Evolutionary conservation across 2,797 vertebrate genomes (phyloP).

Genomic region (Atherinosoma microstoma): DNA sequence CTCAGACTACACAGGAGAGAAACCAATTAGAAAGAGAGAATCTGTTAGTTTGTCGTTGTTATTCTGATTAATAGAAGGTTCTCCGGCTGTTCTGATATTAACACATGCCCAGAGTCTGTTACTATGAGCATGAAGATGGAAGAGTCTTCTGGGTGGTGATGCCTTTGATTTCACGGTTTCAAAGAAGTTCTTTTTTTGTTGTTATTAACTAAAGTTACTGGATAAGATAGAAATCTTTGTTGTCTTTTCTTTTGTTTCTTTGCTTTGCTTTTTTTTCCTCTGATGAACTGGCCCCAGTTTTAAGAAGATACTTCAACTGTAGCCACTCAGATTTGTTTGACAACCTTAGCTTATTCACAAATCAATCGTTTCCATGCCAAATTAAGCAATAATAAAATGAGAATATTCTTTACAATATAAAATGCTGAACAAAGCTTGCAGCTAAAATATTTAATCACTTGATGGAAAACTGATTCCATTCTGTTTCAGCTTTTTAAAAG

Average conservation of each 20-base stretch:
- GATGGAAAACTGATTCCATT: neutral
- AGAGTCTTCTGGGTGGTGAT: constrained; percentile 19
- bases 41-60: constrained; percentile 56
- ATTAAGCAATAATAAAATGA: neutral
- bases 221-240: constrained; percentile 14
- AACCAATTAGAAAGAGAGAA: constrained; percentile 68
- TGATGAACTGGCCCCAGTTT: neutral
- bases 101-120: constrained; percentile 42
- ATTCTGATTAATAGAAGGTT: constrained; percentile 53
- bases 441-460: neutral
- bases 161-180: constrained; percentile 10
- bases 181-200: constrained; percentile 26
- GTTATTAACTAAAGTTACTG: constrained; percentile 20
- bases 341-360: neutral
- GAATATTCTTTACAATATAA: neutral
- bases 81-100: constrained; percentile 56
- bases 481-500: neutral
- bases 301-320: neutral
- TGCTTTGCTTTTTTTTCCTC: neutral
- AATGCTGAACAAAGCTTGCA: neutral
- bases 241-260: constrained; percentile 8
- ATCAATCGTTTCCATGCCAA: neutral
- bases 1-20: constrained; percentile 34
- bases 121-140: constrained; percentile 46
- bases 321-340: neutral